Base-by-base conservation (phyloP, 2,888 invertebrate species). In the Morpho deidamia region DNA sequence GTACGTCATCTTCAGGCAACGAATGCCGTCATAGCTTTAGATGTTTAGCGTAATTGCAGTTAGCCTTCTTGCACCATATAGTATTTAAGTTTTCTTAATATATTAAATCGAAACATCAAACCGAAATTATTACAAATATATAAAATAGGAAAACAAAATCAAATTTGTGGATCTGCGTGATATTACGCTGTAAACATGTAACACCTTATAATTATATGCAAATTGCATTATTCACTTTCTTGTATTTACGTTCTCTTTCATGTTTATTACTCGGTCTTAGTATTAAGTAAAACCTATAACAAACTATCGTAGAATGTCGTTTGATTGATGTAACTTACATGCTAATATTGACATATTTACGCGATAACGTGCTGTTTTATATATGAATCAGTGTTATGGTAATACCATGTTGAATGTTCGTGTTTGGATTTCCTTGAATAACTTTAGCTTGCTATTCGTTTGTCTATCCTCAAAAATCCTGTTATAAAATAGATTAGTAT, bases 291-390 rank as follows among this genome's bases (percentile, higher is more conserved):
- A 52, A 40, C 46, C 37, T 42, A 35, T 11, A 48, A 51, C 23
- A 45, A 58, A 52, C 44, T 11, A 4, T 33, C 14, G 51, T 11
- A 32, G 40, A 49, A 43, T 46, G 37, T n/a, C 10, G 42, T 12
- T 14, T 52, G 49, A 52, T 50, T 38, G 50, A 54, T 57, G 50
- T 10, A 33, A 34, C 40, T 37, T 42, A 52, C 55, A 58, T 58
- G 58, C 34, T 12, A 55, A 58, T 52, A 49, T 52, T 49, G 52
- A 50, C 58, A 55, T 55, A 55, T 35, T 58, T 51, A 41, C 38
- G 41, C 43, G 23, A 35, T 53, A 54, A 38, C 55, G 45, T 34
- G 38, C 44, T 10, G 38, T 8, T 54, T 39, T 11, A 41, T 14
- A 14, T 50, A 40, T 52, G 52, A 55, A 51, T 41, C 49, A 38